phyloP scores from a whole-genome alignment of 2,113 vertebrate genomes.

The Polyodon spathula region DNA sequence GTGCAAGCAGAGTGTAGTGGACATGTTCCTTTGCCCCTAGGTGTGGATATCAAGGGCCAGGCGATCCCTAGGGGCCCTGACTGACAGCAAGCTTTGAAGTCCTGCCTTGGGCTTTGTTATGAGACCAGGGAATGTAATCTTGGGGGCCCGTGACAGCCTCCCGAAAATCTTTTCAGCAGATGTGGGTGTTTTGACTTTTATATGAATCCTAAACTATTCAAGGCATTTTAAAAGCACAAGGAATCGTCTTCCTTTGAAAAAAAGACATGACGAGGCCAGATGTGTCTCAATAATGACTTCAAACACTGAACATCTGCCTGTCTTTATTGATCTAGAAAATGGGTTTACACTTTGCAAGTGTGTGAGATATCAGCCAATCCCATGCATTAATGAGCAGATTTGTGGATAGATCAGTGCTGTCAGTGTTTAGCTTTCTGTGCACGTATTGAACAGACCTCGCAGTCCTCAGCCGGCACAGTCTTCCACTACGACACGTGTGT shows the following conservation, averaged over 20 bases:
- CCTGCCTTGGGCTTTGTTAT: no score
- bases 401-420: no score
- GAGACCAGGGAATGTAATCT: conserved; percentile 5
- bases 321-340: background rate
- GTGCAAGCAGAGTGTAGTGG: no score
- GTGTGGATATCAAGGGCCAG: no score
- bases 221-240: background rate
- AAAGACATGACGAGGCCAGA: background rate
- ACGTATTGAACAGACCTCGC: no score
- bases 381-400: no score
- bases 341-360: background rate
- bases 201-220: background rate
- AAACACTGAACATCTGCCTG: background rate
- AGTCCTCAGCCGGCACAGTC: no score
- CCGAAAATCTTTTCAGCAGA: conserved; percentile 6
- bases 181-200: conserved; percentile 7
- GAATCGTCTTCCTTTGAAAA: background rate
- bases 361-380: background rate
- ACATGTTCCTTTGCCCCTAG: no score
- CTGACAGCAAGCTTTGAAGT: no score
- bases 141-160: conserved; percentile 3
- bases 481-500: no score
- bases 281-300: background rate
- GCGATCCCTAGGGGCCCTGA: no score
- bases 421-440: no score